These are phyloP conservation scores for Drosophila busckii DNA, from an alignment of 1,140 invertebrate species.

Conservation along the genomic window DNA sequence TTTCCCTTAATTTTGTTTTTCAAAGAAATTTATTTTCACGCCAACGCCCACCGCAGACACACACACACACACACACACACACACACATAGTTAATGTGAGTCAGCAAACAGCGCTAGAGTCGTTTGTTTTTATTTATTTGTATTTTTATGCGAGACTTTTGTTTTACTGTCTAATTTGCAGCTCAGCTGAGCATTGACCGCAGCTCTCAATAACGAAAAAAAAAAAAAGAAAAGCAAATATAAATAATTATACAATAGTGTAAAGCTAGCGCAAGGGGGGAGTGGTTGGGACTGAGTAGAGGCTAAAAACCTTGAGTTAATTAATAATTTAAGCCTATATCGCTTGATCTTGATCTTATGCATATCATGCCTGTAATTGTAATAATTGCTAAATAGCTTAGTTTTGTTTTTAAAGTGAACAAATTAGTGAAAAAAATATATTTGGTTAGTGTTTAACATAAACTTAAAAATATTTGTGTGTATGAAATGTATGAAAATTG, in stretches of 20 bases:
- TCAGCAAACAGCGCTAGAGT: constrained; percentile 14
- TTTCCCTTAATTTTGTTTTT: constrained; percentile 44
- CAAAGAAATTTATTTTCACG: constrained; percentile 70
- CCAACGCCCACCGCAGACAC: constrained; percentile 72
- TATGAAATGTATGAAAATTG: too few species aligned
- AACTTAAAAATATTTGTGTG: too few species aligned
- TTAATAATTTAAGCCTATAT: constrained; percentile 74
- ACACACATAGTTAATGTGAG: constrained; percentile 37
- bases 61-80: too few species aligned
- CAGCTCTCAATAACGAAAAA: constrained; percentile 13
- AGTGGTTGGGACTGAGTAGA: too few species aligned
- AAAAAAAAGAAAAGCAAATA: constrained; percentile 1
- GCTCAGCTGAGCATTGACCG: constrained; percentile 34
- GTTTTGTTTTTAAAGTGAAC: too few species aligned
- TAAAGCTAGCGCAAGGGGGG: constrained; percentile 30
- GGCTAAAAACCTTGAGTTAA: constrained; percentile 75
- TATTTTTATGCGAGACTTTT: constrained; percentile 14
- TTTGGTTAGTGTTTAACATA: too few species aligned
- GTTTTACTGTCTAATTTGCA: constrained; percentile 46
- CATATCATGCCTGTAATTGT: too few species aligned
- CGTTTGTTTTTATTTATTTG: constrained; percentile 6
- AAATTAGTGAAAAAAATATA: too few species aligned
- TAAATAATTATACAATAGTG: constrained; percentile 66
- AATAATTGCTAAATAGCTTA: too few species aligned
- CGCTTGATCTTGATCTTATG: too few species aligned